Evolutionary conservation across 1,140 invertebrate genomes (phyloP).

Genomic region (Zophobas morio): DNA sequence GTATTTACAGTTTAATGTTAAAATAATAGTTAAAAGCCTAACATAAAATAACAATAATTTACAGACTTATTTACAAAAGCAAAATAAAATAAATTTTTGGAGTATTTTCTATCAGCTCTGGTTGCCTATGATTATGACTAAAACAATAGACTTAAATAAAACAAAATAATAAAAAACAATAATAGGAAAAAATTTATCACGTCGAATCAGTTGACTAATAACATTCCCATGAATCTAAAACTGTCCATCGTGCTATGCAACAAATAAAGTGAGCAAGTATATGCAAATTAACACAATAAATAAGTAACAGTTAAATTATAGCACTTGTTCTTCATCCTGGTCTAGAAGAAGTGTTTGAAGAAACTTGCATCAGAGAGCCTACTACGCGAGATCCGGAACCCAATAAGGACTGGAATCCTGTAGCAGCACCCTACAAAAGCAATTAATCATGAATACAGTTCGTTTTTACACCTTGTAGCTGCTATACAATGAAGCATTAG

Average conservation of each 20-base stretch:
- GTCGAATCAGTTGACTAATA: conserved; percentile 39
- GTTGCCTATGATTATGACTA: conserved; percentile 35
- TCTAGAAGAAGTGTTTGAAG: conserved; percentile 52
- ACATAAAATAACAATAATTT: conserved; percentile 37
- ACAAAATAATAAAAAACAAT: conserved; percentile 22
- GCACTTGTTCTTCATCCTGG: conserved; percentile 52
- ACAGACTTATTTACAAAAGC: conserved; percentile 38
- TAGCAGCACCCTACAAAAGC: conserved; percentile 62
- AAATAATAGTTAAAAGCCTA: conserved; percentile 32
- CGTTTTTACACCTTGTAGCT: not conserved
- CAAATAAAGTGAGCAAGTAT: conserved; percentile 38
- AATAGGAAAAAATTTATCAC: conserved; percentile 34
- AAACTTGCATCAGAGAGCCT: conserved; percentile 46
- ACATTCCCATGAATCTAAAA: conserved; percentile 29
- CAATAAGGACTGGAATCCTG: conserved; percentile 60
- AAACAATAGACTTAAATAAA: conserved; percentile 20
- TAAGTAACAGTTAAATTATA: conserved; percentile 41
- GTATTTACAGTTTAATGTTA: conserved; percentile 34
- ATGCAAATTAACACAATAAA: conserved; percentile 40
- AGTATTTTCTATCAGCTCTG: conserved; percentile 32
- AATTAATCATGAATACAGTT: not conserved
- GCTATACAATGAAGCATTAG: not conserved
- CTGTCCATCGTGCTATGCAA: conserved; percentile 25
- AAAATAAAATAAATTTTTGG: conserved; percentile 21
- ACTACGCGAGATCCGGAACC: conserved; percentile 61